Percentiles rank a stretch among this genome's conserved stretches.
These are phyloP conservation scores for Nanorana parkeri DNA, from an alignment of 2,113 vertebrate genomes.

Conservation along the genomic window DNA sequence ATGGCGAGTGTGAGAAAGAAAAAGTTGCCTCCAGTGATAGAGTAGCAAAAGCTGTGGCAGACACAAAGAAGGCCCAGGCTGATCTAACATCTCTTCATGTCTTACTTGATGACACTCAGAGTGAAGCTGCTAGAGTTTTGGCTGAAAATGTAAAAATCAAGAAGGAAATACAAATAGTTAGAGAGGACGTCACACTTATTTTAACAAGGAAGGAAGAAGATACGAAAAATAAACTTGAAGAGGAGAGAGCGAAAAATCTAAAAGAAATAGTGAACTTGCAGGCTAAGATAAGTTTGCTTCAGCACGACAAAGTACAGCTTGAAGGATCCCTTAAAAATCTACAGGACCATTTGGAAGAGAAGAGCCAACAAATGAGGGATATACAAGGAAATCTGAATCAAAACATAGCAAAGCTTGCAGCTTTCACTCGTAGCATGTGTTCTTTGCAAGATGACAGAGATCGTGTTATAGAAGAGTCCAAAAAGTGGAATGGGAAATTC, in stretches of 20 bases:
- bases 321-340: conserved; percentile 74
- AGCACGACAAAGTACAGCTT: conserved; percentile 75
- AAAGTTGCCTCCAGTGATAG: conserved; percentile 71
- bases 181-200: conserved; percentile 73
- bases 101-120: conserved; percentile 80
- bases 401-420: conserved; percentile 87
- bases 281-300: conserved; percentile 79
- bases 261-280: conserved; percentile 84
- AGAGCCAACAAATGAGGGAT: conserved; percentile 78
- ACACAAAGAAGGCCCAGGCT: conserved; percentile 70
- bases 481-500: conserved; percentile 91
- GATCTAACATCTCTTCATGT: conserved; percentile 79
- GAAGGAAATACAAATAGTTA: conserved; percentile 69
- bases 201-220: conserved; percentile 81
- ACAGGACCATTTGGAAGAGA: conserved; percentile 69
- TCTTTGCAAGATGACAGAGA: conserved; percentile 96
- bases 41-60: conserved; percentile 70
- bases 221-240: conserved; percentile 80
- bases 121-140: conserved; percentile 75
- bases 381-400: conserved; percentile 82
- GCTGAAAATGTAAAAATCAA: conserved; percentile 76
- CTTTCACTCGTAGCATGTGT: conserved; percentile 94
- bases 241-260: conserved; percentile 78
- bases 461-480: conserved; percentile 88
- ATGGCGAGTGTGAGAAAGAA: conserved; percentile 77